A percentile compares a stretch with the other conserved stretches of the same genome.
phyloP scores from a whole-genome alignment of 2,797 vertebrate species.

The Clarias pachynema region DNA sequence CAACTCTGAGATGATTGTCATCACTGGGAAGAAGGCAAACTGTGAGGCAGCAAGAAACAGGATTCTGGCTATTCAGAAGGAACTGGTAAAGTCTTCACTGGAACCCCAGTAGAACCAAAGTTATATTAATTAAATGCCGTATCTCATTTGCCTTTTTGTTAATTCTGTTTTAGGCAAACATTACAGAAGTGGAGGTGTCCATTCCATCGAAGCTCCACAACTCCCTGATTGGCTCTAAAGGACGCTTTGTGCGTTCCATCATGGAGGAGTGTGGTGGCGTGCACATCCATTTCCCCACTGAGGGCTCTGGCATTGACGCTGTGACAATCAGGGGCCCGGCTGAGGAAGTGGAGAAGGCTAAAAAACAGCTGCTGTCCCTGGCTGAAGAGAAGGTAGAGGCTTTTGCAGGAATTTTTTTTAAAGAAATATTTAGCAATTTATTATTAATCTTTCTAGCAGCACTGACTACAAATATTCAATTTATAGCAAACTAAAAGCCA shows the following conservation, averaged over 20 bases:
- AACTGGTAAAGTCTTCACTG: conserved; percentile 78
- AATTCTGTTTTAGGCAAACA: conserved; percentile 85
- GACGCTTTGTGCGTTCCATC: conserved; percentile 95
- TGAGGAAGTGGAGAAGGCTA: conserved; percentile 95
- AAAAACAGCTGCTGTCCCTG: conserved; percentile 91
- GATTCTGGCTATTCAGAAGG: conserved; percentile 96
- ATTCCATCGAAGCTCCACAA: conserved; percentile 97
- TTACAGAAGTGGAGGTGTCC: conserved; percentile 92
- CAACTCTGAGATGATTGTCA: conserved; percentile 96
- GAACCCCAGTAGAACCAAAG: not conserved
- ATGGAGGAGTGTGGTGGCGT: conserved; percentile 99
- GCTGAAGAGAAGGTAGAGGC: conserved; percentile 94
- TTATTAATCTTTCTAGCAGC: not conserved
- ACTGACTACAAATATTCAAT: not conserved
- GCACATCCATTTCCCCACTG: conserved; percentile 97
- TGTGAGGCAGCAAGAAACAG: conserved; percentile 90
- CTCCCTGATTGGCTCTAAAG: conserved; percentile 96
- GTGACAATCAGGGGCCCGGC: conserved; percentile 93
- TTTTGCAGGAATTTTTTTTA: not conserved
- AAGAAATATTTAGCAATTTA: no score
- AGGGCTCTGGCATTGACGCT: conserved; percentile 94
- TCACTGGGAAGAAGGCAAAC: conserved; percentile 94
- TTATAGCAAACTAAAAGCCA: conserved; percentile 95
- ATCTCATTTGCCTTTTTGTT: not conserved
- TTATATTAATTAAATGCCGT: not conserved